These are phyloP conservation scores for Mobula birostris DNA, from an alignment of 2,113 vertebrate genomes.

Conservation along the genomic window DNA sequence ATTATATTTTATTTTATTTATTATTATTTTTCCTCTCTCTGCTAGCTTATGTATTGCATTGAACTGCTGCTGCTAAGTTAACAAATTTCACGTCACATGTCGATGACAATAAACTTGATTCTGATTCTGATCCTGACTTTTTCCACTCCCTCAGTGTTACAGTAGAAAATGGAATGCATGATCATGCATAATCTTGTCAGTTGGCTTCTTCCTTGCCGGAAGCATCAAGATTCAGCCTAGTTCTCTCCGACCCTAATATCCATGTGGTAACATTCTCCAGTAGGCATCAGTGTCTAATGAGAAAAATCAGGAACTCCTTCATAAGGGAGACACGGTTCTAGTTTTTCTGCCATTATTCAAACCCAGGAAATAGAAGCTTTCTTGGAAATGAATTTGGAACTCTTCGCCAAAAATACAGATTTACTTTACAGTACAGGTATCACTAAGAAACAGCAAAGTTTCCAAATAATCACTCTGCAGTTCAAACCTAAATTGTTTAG, in stretches of 20 bases:
- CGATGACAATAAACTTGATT: too few species aligned
- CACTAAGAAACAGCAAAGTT: background rate
- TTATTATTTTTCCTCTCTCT: too few species aligned
- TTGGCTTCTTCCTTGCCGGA: background rate
- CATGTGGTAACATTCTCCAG: background rate
- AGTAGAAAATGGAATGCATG: background rate
- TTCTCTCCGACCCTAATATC: background rate
- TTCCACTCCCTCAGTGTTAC: background rate
- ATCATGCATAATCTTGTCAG: background rate
- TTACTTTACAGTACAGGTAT: background rate
- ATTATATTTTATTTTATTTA: too few species aligned
- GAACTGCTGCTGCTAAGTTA: too few species aligned
- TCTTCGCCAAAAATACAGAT: background rate
- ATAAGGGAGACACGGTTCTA: background rate
- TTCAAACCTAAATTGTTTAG: background rate
- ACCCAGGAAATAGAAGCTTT: background rate
- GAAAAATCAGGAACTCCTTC: background rate
- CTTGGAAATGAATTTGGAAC: background rate
- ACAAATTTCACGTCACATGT: too few species aligned
- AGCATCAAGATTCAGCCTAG: background rate
- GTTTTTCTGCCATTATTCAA: background rate
- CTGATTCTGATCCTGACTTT: background rate
- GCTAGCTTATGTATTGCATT: too few species aligned
- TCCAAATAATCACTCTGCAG: background rate
- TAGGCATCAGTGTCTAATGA: background rate